These are phyloP conservation scores for Araneus ventricosus DNA, from an alignment of 1,140 invertebrate species.

Conservation along the genomic window DNA sequence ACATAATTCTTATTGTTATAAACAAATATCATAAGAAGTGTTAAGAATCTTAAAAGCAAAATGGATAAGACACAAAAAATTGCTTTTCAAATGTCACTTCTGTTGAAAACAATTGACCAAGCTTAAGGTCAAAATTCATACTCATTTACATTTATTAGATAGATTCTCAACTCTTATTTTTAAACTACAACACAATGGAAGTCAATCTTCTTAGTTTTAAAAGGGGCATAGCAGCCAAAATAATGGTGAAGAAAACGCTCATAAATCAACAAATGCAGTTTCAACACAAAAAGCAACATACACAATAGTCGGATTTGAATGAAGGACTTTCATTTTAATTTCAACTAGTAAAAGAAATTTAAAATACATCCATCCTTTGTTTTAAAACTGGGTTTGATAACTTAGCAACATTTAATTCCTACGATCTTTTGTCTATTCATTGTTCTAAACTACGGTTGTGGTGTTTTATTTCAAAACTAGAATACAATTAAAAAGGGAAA, in stretches of 20 bases:
- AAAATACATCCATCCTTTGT: constrained; percentile 2
- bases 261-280: neutral
- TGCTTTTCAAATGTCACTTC: no score
- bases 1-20: no score
- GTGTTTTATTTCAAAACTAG: neutral
- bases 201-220: neutral
- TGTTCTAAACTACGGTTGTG: neutral
- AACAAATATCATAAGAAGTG: no score
- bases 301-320: neutral
- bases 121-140: neutral
- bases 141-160: neutral
- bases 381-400: neutral
- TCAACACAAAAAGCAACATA: neutral
- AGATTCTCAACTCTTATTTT: neutral
- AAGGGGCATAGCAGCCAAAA: neutral
- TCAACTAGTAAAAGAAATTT: neutral
- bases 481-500: no score
- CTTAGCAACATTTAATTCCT: neutral
- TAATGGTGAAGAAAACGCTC: neutral
- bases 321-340: constrained; percentile 16
- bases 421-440: constrained; percentile 13
- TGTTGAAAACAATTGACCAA: no score
- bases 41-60: no score
- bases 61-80: no score
- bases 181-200: constrained; percentile 17